A percentile compares a stretch with the other conserved stretches of the same genome.
phyloP scores from a whole-genome alignment of 1,140 invertebrate species.

The Coboldia fuscipes region DNA sequence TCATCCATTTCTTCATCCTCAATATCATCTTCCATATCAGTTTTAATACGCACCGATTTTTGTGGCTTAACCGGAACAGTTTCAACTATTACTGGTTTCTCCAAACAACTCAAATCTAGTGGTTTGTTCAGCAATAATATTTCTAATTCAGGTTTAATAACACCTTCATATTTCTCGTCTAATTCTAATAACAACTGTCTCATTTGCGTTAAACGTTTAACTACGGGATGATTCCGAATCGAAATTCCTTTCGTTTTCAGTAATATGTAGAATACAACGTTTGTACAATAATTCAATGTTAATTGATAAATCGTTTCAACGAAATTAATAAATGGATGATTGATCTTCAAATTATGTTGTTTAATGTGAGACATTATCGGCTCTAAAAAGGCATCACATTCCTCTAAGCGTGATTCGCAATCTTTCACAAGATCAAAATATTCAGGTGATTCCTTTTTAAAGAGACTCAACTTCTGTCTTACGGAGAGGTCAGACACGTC shows the following conservation, averaged over 20 bases:
- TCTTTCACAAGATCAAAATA: constrained; percentile 51
- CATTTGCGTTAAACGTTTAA: constrained; percentile 61
- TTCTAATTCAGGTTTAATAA: constrained; percentile 40
- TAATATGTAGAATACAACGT: constrained; percentile 69
- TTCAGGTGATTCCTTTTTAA: constrained; percentile 70
- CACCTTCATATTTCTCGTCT: constrained; percentile 37
- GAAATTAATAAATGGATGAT: constrained; percentile 27
- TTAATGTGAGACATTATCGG: constrained; percentile 42
- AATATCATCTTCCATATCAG: constrained; percentile 5
- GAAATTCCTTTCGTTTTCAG: constrained; percentile 49
- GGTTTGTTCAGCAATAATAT: constrained; percentile 15
- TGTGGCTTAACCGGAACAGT: constrained; percentile 17
- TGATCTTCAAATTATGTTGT: constrained; percentile 24
- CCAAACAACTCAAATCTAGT: constrained; percentile 9
- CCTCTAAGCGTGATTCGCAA: constrained; percentile 45
- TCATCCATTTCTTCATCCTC: constrained; percentile 4
- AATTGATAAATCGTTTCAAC: constrained; percentile 46
- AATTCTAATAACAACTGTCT: constrained; percentile 52
- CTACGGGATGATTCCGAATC: constrained; percentile 63
- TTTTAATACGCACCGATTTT: constrained; percentile 13
- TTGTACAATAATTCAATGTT: constrained; percentile 61
- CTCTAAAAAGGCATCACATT: constrained; percentile 35
- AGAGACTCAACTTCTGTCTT: constrained; percentile 47
- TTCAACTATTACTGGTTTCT: constrained; percentile 25
- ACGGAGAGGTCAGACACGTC: constrained; percentile 54